Base-by-base conservation (phyloP, 2,113 vertebrate species). In the Etheostoma spectabile region DNA sequence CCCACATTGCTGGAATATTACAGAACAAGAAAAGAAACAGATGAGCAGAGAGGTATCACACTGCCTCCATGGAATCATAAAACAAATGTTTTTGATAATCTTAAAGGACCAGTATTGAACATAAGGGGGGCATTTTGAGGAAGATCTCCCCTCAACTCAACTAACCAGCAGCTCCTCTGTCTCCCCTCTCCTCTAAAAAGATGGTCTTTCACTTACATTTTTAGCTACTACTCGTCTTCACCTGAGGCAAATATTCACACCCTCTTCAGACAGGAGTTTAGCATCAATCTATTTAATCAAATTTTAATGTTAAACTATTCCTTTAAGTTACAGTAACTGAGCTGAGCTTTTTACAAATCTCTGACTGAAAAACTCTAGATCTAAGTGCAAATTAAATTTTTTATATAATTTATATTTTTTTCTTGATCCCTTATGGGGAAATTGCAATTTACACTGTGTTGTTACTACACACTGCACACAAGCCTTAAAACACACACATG, bases 121-220 rank as follows among this genome's bases (percentile, higher is more conserved):
- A 1, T 19, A 4, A 5, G 62, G 35, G 16, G 21, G 77, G 48
- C 3, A 30, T 46, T 65, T 55, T 62, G 15, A 42, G 30, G 49
- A 30, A 22, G 4, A 24, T 27, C 0, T 33, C n/a, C 51, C 7
- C 16, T 64, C 21, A 48, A 12, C 12, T 46, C 71, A 66, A 22
- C 68, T 5, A 42, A 59, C 2, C 45, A 33, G 13, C 6, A 62
- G 46, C 18, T 65, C 19, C 27, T 75, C 69, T 33, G n/a, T 78
- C 11, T 6, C 27, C 83, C 62, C 64, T 72, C 64, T 27, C 64
- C 74, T 80, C 35, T 42, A 62, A 76, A 90, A 84, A 90, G 84
- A 91, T 91, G 87, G 70, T 84, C 83, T 87, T 88, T 89, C 86
- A 89, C 71, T 83, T 27, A 1, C 42, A 77, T 42, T 42, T 74